Base-by-base conservation (phyloP, 2,797 vertebrate genomes). In the Sebastes steindachneri region DNA sequence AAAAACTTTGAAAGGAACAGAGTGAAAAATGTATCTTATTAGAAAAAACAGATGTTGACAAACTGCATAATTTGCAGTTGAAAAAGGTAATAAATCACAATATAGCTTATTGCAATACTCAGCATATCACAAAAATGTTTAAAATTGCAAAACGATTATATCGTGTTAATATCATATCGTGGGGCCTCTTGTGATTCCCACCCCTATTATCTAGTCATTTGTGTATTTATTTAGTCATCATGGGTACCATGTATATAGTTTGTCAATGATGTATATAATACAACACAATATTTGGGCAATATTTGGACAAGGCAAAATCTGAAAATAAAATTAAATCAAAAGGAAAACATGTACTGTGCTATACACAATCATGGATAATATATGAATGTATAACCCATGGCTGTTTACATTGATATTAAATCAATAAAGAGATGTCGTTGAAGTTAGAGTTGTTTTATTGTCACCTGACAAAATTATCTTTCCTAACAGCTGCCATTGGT, bases 251-350 rank as follows among this genome's bases (percentile, higher is more conserved):
- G 45, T n/a, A 4, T 51, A 48, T 8, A 51, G 65, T 51, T 1
- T 15, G 1, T 10, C 41, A 54, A 54, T 0, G 1, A 11, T 54
- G 53, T 54, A 23, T 54, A 0, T 19, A 51, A 51, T 35, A 35
- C 33, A 45, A 45, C 14, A 45, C 41, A 45, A 45, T 45, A 45
- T 41, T 15, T 41, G 37, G 14, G 0, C 51, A 48, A 45, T 45
- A 17, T 45, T 48, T 19, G 14, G 15, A 8, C 45, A 26, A 58
- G 11, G 25, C 55, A 58, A 8, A 58, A 17, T 17, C 26, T 29
- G 4, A 59, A 28, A 28, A 23, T 54, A 0, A 29, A 0, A 28
- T 59, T 28, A 0, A 59, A 28, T 0, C 15, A 29, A 17, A 29
- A 26, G 1, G 12, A 26, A 63, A 23, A 21, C 7, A 23, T 41